Evolutionary conservation across 2,888 invertebrate genomes (phyloP).

Genomic region (Catocala sponsa): DNA sequence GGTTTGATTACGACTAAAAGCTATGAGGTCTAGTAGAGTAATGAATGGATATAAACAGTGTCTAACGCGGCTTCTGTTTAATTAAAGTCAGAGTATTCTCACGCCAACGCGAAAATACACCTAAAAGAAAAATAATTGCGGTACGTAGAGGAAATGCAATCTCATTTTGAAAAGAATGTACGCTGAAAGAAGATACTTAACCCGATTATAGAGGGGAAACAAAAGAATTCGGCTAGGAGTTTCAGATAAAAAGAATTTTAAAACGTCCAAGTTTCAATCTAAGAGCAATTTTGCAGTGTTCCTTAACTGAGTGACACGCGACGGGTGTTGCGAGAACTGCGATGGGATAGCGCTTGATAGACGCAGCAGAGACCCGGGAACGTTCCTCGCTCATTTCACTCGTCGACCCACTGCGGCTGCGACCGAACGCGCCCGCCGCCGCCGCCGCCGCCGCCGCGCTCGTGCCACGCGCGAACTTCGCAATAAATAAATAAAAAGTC

Average conservation of each 20-base stretch:
- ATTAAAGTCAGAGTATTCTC: slow-evolving; percentile 38
- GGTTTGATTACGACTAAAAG: slow-evolving; percentile 10
- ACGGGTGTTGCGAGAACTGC: slow-evolving; percentile 59
- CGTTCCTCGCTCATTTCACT: slow-evolving; percentile 70
- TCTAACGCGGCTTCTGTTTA: slow-evolving; percentile 31
- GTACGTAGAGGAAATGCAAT: slow-evolving; percentile 40
- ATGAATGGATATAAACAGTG: slow-evolving; percentile 38
- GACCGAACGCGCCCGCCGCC: slow-evolving; percentile 62
- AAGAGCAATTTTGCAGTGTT: slow-evolving; percentile 65
- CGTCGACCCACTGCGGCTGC: slow-evolving; percentile 64
- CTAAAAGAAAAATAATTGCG: slow-evolving; percentile 26
- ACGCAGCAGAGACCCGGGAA: slow-evolving; percentile 59
- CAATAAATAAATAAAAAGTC: slow-evolving; percentile 34
- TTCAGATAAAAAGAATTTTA: slow-evolving; percentile 36
- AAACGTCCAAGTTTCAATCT: slow-evolving; percentile 53
- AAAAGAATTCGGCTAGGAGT: slow-evolving; percentile 6
- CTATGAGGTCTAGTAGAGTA: slow-evolving; percentile 37
- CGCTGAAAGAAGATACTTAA: slow-evolving; percentile 44
- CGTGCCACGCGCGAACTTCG: slow-evolving; percentile 49
- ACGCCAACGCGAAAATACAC: slow-evolving; percentile 30
- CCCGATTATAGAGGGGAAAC: slow-evolving; percentile 29
- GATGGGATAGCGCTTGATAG: slow-evolving; percentile 59
- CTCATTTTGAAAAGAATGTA: slow-evolving; percentile 35
- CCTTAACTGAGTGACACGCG: slow-evolving; percentile 65
- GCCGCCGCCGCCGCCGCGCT: slow-evolving; percentile 39